Conservation (phyloP, 2,888 invertebrate genomes). For the Nephrotoma appendiculata region DNA sequence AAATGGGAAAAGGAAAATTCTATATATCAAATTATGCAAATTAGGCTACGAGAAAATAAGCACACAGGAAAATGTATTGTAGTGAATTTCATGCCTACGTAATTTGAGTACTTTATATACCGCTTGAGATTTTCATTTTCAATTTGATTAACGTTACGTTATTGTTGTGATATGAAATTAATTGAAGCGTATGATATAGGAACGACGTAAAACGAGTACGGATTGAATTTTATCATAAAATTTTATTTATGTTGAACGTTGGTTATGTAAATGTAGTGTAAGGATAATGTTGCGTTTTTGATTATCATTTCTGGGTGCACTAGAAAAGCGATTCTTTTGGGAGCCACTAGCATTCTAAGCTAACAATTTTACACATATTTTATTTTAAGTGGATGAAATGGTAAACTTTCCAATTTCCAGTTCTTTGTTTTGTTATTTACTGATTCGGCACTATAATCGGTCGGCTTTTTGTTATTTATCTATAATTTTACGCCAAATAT, state of each 20-base stretch:
- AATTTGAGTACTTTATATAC: not conserved
- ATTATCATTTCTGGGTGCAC: too few relatives aligned
- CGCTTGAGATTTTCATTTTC: not conserved
- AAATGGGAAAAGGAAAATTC: not conserved
- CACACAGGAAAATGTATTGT: not conserved
- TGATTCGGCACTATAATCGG: too few relatives aligned
- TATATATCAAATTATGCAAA: not conserved
- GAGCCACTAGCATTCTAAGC: too few relatives aligned
- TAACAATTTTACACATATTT: too few relatives aligned
- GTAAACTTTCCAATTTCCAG: too few relatives aligned
- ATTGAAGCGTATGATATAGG: not conserved
- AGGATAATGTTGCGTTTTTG: not conserved
- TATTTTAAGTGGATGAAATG: too few relatives aligned
- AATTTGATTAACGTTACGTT: not conserved
- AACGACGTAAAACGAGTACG: not conserved
- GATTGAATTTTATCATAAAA: not conserved
- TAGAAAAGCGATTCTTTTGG: too few relatives aligned
- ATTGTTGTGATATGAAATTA: not conserved
- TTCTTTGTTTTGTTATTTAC: too few relatives aligned
- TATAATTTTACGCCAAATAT: too few relatives aligned
- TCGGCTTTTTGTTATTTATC: too few relatives aligned
- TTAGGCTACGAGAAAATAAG: not conserved
- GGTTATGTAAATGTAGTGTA: not conserved
- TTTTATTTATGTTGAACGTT: not conserved
- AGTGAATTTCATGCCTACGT: not conserved